These are phyloP conservation scores for Smutsia gigantea DNA, from an alignment of 2,797 vertebrate genomes.

Conservation along the genomic window DNA sequence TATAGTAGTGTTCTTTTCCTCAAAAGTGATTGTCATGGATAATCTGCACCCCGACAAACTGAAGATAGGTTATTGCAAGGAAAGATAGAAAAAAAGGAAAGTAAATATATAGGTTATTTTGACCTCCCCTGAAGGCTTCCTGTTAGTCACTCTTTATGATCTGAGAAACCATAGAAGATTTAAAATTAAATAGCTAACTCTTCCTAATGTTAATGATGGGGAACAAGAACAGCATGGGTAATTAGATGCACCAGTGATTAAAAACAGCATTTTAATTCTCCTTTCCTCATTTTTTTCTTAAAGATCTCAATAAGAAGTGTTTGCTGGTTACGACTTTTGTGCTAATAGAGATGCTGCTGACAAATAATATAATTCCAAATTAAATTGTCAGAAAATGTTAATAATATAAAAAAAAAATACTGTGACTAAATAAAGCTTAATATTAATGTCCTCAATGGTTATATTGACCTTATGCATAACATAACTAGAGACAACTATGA, in stretches of 20 bases:
- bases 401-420: background rate
- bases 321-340: background rate
- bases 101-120: background rate
- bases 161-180: background rate
- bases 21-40: background rate
- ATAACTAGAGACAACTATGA: background rate
- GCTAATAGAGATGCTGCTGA: background rate
- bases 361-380: background rate
- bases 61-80: background rate
- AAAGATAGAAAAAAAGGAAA: background rate
- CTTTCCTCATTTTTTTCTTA: background rate
- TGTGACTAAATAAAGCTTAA: background rate
- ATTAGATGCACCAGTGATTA: background rate
- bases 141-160: background rate
- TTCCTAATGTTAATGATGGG: background rate
- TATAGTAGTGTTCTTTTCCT: background rate
- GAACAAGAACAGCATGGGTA: background rate
- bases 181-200: background rate
- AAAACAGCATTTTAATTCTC: background rate
- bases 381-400: background rate
- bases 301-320: background rate
- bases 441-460: background rate
- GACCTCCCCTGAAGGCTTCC: background rate
- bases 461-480: background rate
- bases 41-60: background rate